phyloP scores from a whole-genome alignment of 30 jellyfish, hydroid and myxozoan species.

The Sanderia malayensis region DNA sequence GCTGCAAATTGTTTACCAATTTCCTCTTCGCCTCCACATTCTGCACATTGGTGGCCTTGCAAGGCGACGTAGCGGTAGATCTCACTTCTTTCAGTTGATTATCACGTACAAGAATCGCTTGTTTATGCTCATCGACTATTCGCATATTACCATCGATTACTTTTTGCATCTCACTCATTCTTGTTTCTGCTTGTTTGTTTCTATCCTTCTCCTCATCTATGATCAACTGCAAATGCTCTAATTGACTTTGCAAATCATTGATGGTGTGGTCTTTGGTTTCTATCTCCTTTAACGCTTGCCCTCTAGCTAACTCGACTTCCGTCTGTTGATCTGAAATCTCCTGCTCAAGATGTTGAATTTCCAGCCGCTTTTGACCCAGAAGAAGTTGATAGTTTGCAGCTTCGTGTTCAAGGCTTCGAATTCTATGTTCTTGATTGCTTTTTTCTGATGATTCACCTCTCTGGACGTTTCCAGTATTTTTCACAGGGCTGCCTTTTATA shows the following conservation, averaged over 20 bases:
- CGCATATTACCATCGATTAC: constrained; percentile 4
- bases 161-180: constrained; percentile 26
- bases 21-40: constrained; percentile 25
- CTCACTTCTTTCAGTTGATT: constrained; percentile 44
- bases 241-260: constrained; percentile 20
- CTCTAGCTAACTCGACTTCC: constrained; percentile 11
- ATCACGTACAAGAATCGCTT: constrained; percentile 59
- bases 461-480: constrained; percentile 56
- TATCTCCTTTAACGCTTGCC: constrained; percentile 41
- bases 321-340: constrained; percentile 29
- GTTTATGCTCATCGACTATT: constrained; percentile 46
- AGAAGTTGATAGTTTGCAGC: constrained; percentile 86
- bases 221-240: constrained; percentile 21
- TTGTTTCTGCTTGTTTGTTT: constrained; percentile 19
- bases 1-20: constrained; percentile 29
- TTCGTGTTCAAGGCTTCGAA: constrained; percentile 72
- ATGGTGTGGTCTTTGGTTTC: constrained; percentile 21
- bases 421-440: constrained; percentile 41
- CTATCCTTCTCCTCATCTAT: constrained; percentile 53
- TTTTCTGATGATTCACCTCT: constrained; percentile 27
- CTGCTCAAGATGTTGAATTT: constrained; percentile 60
- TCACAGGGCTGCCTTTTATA: neutral
- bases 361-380: constrained; percentile 80
- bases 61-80: constrained; percentile 30
- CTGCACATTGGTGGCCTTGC: constrained; percentile 28